phyloP scores from a whole-genome alignment of 1,140 invertebrate species.

The Sesamia nonagrioides region DNA sequence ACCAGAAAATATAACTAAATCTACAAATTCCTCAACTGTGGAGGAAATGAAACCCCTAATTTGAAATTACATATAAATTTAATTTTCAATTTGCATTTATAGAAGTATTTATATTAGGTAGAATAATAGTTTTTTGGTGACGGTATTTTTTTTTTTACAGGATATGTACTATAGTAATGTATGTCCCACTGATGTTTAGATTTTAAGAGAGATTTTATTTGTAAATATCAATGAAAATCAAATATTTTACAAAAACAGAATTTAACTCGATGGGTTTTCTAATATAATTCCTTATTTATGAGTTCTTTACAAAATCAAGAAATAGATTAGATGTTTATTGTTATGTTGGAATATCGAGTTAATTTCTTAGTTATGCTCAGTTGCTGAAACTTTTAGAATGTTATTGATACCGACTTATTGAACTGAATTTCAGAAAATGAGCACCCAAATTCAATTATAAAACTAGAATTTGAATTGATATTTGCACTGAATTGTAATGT shows the following conservation, averaged over 20 bases:
- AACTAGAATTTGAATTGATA: constrained; percentile 70
- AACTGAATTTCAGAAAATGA: constrained; percentile 4
- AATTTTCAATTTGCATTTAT: constrained; percentile 54
- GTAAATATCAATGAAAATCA: constrained; percentile 81
- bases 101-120: constrained; percentile 55
- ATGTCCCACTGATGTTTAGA: constrained; percentile 6
- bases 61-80: not conserved
- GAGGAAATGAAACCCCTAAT: not conserved
- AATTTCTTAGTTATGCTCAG: constrained; percentile 9
- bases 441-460: not conserved
- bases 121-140: constrained; percentile 53
- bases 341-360: not conserved
- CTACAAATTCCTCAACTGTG: constrained; percentile 14
- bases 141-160: constrained; percentile 48
- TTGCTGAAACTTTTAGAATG: constrained; percentile 6
- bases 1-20: not conserved
- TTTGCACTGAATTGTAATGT: constrained; percentile 61
- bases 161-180: constrained; percentile 26
- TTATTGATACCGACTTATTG: not conserved
- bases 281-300: not conserved
- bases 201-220: constrained; percentile 57
- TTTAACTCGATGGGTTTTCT: not conserved
- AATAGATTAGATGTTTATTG: not conserved
- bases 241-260: not conserved
- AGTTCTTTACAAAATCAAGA: too few relatives aligned